phyloP scores from a whole-genome alignment of 2,888 invertebrate genomes.

The Eupithecia abbreviata region DNA sequence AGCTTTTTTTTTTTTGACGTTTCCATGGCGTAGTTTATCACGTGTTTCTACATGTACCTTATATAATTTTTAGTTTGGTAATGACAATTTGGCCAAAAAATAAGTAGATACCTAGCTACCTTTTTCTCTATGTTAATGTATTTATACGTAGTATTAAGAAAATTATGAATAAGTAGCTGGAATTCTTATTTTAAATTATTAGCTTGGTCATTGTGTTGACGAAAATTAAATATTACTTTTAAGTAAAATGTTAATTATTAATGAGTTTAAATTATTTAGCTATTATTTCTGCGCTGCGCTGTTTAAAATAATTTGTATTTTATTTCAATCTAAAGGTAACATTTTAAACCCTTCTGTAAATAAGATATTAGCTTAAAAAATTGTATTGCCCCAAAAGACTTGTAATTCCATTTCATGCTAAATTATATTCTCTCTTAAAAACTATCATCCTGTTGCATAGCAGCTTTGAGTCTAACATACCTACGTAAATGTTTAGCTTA shows the following conservation, averaged over 20 bases:
- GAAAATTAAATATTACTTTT: neutral
- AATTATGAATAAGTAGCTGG: conserved; percentile 19
- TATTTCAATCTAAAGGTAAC: neutral
- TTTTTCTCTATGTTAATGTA: conserved; percentile 16
- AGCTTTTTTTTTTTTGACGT: neutral
- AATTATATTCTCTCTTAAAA: conserved; percentile 11
- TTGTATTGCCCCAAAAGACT: conserved; percentile 28
- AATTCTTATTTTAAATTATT: conserved; percentile 9
- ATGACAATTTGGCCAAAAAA: conserved; percentile 31
- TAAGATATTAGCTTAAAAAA: conserved; percentile 27
- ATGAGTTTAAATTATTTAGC: neutral
- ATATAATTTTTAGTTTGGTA: conserved; percentile 5
- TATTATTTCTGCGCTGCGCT: neutral
- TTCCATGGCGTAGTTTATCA: neutral
- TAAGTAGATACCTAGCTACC: neutral
- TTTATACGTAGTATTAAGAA: conserved; percentile 25
- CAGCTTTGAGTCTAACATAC: conserved; percentile 53
- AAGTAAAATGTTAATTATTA: neutral
- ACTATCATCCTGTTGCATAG: conserved; percentile 23
- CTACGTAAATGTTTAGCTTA: conserved; percentile 45
- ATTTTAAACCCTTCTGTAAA: conserved; percentile 24
- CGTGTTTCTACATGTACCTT: conserved; percentile 12
- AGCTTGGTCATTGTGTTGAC: neutral
- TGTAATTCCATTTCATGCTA: conserved; percentile 19
- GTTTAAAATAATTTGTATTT: neutral